phyloP scores from a whole-genome alignment of 1,140 invertebrate species.

The Meteorus sp. region DNA sequence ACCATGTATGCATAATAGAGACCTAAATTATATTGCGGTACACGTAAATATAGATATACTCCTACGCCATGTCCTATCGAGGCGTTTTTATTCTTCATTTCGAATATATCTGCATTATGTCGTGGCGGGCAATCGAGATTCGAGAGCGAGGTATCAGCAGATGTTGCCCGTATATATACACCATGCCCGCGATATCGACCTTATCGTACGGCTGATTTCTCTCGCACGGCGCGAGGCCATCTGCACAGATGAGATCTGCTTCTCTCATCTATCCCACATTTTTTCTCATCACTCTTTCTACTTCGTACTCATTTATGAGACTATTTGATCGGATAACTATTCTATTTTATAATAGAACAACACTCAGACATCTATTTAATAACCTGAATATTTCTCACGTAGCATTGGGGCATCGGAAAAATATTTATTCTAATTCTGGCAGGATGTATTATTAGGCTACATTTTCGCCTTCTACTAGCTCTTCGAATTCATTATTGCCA shows the following conservation, averaged over 20 bases:
- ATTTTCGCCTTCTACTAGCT: too few relatives aligned
- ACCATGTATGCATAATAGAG: too few relatives aligned
- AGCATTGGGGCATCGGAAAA: too few relatives aligned
- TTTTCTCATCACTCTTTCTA: not conserved
- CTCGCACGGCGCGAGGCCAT: not conserved
- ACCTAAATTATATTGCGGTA: too few relatives aligned
- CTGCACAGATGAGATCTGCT: conserved; percentile 12
- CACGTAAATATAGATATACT: too few relatives aligned
- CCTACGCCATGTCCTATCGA: not conserved
- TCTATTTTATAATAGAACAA: too few relatives aligned
- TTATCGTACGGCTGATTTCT: conserved; percentile 20
- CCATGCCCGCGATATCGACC: conserved; percentile 14
- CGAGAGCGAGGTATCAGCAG: conserved; percentile 12
- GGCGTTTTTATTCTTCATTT: not conserved
- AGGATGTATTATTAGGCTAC: too few relatives aligned
- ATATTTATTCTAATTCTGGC: too few relatives aligned
- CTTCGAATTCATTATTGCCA: too few relatives aligned
- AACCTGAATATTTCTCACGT: too few relatives aligned
- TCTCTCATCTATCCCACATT: not conserved
- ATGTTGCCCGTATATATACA: conserved; percentile 15
- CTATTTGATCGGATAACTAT: too few relatives aligned
- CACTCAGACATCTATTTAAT: too few relatives aligned
- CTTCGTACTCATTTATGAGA: not conserved
- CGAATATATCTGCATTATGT: conserved; percentile 9
- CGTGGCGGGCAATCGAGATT: conserved; percentile 7